These are phyloP conservation scores for Chloromyia formosa DNA, from an alignment of 2,888 invertebrate genomes.

Conservation along the genomic window DNA sequence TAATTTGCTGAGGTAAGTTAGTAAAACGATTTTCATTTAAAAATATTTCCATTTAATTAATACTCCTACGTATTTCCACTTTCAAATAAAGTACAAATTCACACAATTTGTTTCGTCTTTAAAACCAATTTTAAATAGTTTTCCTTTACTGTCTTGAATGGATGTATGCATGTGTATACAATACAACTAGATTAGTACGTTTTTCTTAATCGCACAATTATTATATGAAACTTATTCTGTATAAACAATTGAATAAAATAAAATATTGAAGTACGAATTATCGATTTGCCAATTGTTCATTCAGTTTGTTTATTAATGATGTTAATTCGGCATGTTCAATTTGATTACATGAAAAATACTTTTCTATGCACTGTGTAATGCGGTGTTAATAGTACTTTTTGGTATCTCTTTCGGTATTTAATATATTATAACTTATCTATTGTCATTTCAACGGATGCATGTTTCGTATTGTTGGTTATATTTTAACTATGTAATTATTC, in stretches of 20 bases:
- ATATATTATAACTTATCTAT: constrained; percentile 34
- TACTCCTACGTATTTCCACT: not conserved
- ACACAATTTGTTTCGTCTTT: not conserved
- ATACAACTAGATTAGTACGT: not conserved
- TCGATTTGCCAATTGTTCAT: not conserved
- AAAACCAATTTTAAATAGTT: not conserved
- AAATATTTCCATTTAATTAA: constrained; percentile 33
- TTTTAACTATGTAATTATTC: constrained; percentile 8
- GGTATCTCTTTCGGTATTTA: constrained; percentile 13
- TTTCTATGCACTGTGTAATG: not conserved
- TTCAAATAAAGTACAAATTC: constrained; percentile 25
- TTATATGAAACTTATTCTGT: not conserved
- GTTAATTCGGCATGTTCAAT: not conserved
- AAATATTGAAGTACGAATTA: too few relatives aligned
- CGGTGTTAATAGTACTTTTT: constrained; percentile 35
- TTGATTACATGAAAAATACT: too few relatives aligned
- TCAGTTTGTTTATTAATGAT: not conserved
- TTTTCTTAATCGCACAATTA: not conserved
- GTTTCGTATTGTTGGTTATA: too few relatives aligned
- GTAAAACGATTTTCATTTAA: constrained; percentile 30
- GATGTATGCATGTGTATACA: too few relatives aligned
- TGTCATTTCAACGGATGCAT: constrained; percentile 37
- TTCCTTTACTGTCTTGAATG: too few relatives aligned
- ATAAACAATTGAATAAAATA: not conserved
- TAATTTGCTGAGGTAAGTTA: constrained; percentile 14